These are phyloP conservation scores for Cyclura pinguis DNA, from an alignment of 2,797 vertebrate species.

Conservation along the genomic window DNA sequence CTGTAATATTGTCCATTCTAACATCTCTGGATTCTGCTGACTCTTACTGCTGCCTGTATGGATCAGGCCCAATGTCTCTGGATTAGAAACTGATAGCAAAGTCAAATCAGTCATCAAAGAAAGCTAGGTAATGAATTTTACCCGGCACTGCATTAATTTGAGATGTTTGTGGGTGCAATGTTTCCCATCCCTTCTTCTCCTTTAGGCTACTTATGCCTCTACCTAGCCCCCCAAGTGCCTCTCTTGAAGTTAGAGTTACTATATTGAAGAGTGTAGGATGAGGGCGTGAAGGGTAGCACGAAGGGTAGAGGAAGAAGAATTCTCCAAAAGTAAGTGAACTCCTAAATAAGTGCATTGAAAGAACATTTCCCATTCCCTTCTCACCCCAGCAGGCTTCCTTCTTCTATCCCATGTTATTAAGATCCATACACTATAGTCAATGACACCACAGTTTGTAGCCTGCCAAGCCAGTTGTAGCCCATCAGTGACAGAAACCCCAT, in stretches of 20 bases:
- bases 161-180: not conserved
- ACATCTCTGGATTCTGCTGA: not conserved
- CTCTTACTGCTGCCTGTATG: too few relatives aligned
- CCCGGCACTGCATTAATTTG: not conserved
- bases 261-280: not conserved
- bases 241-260: not conserved
- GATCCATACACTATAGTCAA: too few relatives aligned
- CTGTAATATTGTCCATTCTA: not conserved
- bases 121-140: conserved; percentile 9
- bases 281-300: not conserved
- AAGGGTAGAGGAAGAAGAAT: not conserved
- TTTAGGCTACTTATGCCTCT: not conserved
- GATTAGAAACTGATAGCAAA: conserved; percentile 5
- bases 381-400: not conserved
- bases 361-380: not conserved
- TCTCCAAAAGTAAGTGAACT: not conserved
- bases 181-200: not conserved
- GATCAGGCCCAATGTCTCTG: not conserved
- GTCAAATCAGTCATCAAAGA: not conserved
- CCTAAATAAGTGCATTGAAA: not conserved
- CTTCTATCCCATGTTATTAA: not conserved
- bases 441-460: too few relatives aligned
- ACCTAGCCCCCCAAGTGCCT: not conserved
- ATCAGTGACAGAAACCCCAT: too few relatives aligned
- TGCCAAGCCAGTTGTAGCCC: too few relatives aligned